Percentiles rank a stretch among this genome's conserved stretches.
phyloP scores from a whole-genome alignment of 2,888 invertebrate species.

The Malachius bipustulatus region DNA sequence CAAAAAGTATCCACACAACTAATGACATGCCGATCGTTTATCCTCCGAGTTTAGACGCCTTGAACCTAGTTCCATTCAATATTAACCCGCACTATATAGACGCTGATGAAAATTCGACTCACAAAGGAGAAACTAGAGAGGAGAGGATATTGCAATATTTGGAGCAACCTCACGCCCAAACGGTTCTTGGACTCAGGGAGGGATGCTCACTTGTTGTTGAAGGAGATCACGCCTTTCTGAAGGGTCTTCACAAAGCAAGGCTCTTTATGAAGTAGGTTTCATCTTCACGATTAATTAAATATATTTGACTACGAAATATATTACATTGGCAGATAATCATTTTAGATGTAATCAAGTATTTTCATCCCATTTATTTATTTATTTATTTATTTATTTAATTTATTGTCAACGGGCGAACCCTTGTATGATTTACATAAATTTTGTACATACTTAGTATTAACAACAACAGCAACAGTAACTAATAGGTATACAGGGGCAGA shows the following conservation, averaged over 20 bases:
- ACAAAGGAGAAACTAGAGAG: conserved; percentile 71
- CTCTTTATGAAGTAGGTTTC: conserved; percentile 56
- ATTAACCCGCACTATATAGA: conserved; percentile 79
- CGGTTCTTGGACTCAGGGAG: conserved; percentile 62
- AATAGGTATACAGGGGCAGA: too few species aligned
- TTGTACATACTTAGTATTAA: too few species aligned
- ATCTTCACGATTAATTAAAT: too few species aligned
- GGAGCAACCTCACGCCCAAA: conserved; percentile 43
- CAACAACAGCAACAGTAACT: too few species aligned
- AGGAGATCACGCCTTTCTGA: conserved; percentile 45
- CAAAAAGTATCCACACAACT: conserved; percentile 66
- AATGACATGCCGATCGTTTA: conserved; percentile 83
- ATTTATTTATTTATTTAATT: too few species aligned
- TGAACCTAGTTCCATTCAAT: conserved; percentile 66
- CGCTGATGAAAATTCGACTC: conserved; percentile 45
- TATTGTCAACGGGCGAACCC: too few species aligned
- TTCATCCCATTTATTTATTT: too few species aligned
- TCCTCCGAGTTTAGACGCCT: conserved; percentile 60
- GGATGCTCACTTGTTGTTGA: conserved; percentile 53
- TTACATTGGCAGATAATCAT: too few species aligned
- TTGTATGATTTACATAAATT: too few species aligned
- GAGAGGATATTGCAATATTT: conserved; percentile 59
- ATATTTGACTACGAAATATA: too few species aligned
- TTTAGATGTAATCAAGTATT: too few species aligned
- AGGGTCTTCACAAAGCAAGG: conserved; percentile 50